Evolutionary conservation across 2,797 vertebrate species (phyloP).

Genomic region (Chloroceryle amazona): DNA sequence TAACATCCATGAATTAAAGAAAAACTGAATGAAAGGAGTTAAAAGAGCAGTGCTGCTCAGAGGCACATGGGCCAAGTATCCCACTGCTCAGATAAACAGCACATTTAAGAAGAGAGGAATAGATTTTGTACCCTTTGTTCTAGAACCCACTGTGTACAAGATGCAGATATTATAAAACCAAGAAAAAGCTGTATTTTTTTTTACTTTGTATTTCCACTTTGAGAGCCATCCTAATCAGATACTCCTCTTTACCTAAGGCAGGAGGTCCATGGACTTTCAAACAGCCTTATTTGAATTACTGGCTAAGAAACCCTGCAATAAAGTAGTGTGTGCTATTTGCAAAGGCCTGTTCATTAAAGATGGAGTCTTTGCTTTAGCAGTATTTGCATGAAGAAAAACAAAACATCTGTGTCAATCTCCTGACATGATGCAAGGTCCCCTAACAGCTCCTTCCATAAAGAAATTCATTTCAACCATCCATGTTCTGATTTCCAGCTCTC

Average conservation of each 20-base stretch:
- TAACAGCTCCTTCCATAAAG: neutral
- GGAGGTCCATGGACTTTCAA: neutral
- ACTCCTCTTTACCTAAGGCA: neutral
- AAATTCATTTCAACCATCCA: neutral
- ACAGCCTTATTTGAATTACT: neutral
- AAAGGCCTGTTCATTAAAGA: neutral
- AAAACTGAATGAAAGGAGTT: neutral
- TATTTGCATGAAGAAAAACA: neutral
- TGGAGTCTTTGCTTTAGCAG: neutral
- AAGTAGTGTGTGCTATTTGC: neutral
- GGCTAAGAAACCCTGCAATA: neutral
- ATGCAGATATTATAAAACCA: neutral
- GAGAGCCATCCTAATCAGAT: neutral
- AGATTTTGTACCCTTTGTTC: neutral
- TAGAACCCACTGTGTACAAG: neutral
- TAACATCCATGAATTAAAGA: neutral
- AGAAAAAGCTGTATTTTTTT: neutral
- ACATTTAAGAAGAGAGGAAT: neutral
- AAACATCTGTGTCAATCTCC: neutral
- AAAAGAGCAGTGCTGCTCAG: neutral
- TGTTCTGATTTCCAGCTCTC: neutral
- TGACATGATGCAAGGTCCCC: fast-evolving
- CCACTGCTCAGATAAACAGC: neutral
- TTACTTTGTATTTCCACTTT: neutral
- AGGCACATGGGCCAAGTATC: neutral